Conservation (phyloP, 1,140 invertebrate species). For the Ladona fulva region DNA sequence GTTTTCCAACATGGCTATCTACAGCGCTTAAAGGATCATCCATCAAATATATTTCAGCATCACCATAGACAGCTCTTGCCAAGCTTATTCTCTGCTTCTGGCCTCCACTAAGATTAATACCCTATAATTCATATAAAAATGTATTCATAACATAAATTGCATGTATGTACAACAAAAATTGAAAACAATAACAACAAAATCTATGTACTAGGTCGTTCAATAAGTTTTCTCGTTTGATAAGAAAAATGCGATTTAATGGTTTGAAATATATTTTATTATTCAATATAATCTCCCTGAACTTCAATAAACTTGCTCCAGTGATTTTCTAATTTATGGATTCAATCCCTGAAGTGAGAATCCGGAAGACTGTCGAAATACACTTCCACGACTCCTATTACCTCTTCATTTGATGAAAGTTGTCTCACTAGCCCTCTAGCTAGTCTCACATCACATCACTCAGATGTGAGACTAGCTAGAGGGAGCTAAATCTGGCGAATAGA, state of each 20-base stretch:
- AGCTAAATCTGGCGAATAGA: too few relatives aligned
- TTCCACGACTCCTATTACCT: too few relatives aligned
- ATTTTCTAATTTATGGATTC: too few relatives aligned
- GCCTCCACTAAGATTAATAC: slow-evolving; percentile 93
- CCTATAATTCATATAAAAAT: slow-evolving; percentile 30
- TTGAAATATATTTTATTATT: too few relatives aligned
- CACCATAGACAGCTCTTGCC: slow-evolving; percentile 84
- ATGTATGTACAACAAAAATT: neutral
- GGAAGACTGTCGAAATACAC: too few relatives aligned
- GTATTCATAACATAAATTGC: neutral
- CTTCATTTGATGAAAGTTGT: too few relatives aligned
- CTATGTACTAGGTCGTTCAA: too few relatives aligned
- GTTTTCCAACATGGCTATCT: slow-evolving; percentile 89
- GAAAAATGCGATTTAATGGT: too few relatives aligned
- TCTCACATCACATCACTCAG: neutral
- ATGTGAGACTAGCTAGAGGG: neutral
- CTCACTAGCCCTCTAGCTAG: neutral
- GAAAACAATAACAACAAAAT: neutral
- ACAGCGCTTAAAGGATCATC: slow-evolving; percentile 97
- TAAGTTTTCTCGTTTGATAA: too few relatives aligned
- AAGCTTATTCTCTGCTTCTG: slow-evolving; percentile 96
- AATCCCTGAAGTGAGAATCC: too few relatives aligned
- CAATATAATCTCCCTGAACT: too few relatives aligned
- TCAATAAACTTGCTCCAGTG: too few relatives aligned
- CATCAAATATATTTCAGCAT: slow-evolving; percentile 82